Evolutionary conservation across 2,113 vertebrate species (phyloP).

Genomic region (Ceyx margarethae): DNA sequence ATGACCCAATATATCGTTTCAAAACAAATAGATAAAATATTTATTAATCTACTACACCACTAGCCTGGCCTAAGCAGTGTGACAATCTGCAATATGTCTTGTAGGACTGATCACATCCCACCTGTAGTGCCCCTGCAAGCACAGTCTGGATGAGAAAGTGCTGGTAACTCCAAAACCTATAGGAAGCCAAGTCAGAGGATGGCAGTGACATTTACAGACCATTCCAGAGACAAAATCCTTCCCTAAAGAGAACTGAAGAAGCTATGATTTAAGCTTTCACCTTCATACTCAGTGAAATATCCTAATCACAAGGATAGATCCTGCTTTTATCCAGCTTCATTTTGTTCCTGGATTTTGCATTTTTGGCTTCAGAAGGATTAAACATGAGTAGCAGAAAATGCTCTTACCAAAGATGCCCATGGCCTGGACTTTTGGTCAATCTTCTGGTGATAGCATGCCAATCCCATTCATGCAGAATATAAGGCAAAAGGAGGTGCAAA

Average conservation of each 20-base stretch:
- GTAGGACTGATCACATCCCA: neutral
- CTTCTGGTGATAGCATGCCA: neutral
- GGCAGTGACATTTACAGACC: neutral
- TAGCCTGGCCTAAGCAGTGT: neutral
- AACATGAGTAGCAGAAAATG: neutral
- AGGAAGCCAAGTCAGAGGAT: neutral
- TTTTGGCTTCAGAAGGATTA: neutral
- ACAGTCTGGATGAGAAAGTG: neutral
- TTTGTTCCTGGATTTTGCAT: neutral
- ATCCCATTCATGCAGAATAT: neutral
- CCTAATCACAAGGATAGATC: neutral
- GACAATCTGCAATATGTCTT: accelerated
- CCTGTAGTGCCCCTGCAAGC: neutral
- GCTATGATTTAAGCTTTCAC: neutral
- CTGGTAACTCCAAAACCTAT: neutral
- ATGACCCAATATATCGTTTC: neutral
- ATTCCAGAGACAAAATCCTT: neutral
- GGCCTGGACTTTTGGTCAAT: neutral
- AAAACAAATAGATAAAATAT: neutral
- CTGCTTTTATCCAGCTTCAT: neutral
- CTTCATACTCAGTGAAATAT: neutral
- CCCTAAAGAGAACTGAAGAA: neutral
- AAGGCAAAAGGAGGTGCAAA: neutral
- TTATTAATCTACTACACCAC: neutral
- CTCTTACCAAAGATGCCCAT: neutral